Conservation (phyloP, 2,113 vertebrate genomes). For the Petrocephalus zakoni region DNA sequence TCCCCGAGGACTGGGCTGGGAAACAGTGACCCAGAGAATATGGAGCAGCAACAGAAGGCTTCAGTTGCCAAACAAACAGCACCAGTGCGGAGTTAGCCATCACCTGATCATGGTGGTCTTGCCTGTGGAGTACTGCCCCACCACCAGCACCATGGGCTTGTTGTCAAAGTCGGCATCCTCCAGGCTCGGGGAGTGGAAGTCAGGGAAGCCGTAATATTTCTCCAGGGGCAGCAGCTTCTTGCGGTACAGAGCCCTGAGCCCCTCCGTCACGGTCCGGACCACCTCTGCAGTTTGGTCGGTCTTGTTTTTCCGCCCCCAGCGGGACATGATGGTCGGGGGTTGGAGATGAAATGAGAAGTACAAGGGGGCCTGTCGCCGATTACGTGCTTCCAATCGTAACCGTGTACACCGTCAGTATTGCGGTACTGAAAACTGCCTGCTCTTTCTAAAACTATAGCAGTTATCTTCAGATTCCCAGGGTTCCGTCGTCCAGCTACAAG, state of each 20-base stretch:
- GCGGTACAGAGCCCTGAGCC: conserved; percentile 73
- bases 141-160: conserved; percentile 85
- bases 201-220: conserved; percentile 72
- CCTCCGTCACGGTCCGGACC: conserved; percentile 69
- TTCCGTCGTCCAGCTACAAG: neutral
- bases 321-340: conserved; percentile 53
- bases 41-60: neutral
- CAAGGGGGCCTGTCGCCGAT: neutral
- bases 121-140: conserved; percentile 83
- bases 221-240: conserved; percentile 75
- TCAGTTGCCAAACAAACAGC: neutral
- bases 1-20: too few species aligned
- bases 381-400: neutral
- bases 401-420: neutral
- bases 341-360: neutral
- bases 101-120: conserved; percentile 84
- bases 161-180: conserved; percentile 83
- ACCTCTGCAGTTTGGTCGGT: conserved; percentile 62
- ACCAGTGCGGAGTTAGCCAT: neutral
- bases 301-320: conserved; percentile 53
- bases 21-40: neutral
- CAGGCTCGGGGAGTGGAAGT: conserved; percentile 74
- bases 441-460: neutral
- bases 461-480: neutral
- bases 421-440: neutral